phyloP scores from a whole-genome alignment of 2,797 vertebrate species.

The Alfaro cultratus region DNA sequence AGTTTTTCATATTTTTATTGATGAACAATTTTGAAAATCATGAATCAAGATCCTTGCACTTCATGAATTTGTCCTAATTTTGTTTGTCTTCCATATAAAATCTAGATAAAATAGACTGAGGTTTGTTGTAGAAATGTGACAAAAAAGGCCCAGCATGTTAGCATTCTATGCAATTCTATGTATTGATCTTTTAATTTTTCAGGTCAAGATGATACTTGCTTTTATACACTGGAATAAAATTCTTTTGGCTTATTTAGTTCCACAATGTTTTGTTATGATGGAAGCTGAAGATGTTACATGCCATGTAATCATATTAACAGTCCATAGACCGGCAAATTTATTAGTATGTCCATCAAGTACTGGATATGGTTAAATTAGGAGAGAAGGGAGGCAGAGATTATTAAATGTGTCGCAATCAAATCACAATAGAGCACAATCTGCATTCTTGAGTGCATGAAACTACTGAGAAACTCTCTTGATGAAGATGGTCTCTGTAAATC shows the following conservation, averaged over 20 bases:
- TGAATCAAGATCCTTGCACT: background rate
- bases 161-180: background rate
- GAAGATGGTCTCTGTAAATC: constrained; percentile 36
- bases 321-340: background rate
- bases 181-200: background rate
- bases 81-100: background rate
- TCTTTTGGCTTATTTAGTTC: background rate
- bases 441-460: background rate
- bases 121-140: background rate
- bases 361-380: background rate
- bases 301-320: background rate
- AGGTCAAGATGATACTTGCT: background rate
- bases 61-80: background rate
- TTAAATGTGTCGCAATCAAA: background rate
- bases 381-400: background rate
- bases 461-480: constrained; percentile 34
- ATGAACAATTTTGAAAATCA: background rate
- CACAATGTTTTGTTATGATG: background rate
- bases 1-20: background rate
- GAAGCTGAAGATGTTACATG: background rate
- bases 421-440: background rate
- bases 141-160: background rate
- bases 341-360: background rate
- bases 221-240: background rate
- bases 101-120: background rate